A percentile compares a stretch with the other conserved stretches of the same genome.
These are phyloP conservation scores for Callitettix versicolor DNA, from an alignment of 1,140 invertebrate genomes.

Conservation along the genomic window DNA sequence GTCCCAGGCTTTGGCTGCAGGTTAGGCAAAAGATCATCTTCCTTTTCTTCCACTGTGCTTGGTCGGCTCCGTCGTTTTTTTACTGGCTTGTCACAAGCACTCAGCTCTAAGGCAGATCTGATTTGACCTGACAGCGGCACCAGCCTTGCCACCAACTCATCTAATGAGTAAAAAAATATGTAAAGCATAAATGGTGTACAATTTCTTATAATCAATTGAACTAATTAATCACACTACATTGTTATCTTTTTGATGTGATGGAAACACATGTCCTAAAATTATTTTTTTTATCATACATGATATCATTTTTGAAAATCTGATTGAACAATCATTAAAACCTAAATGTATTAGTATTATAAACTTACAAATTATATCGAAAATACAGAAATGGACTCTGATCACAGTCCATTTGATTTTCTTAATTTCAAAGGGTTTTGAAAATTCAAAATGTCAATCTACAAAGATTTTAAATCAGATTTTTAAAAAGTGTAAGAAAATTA, in stretches of 20 bases:
- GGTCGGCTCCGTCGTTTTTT: constrained; percentile 31
- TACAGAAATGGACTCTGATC: too few species aligned
- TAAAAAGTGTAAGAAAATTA: too few species aligned
- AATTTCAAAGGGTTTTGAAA: too few species aligned
- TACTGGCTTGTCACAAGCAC: constrained; percentile 13
- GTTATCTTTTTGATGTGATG: neutral
- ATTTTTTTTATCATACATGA: too few species aligned
- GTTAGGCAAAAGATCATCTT: constrained; percentile 67
- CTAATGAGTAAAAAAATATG: constrained; percentile 31
- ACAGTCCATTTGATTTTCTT: too few species aligned
- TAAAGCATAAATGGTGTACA: neutral
- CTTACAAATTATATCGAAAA: too few species aligned
- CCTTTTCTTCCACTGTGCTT: constrained; percentile 44
- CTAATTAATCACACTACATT: neutral
- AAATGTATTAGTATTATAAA: too few species aligned
- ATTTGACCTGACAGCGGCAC: constrained; percentile 50
- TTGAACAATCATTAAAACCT: too few species aligned
- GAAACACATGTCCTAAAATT: too few species aligned
- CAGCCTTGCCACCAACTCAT: constrained; percentile 38
- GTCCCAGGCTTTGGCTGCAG: constrained; percentile 69
- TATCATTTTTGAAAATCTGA: too few species aligned
- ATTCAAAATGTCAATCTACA: too few species aligned
- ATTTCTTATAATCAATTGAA: neutral
- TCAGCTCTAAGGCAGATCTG: constrained; percentile 52
- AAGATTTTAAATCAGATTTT: too few species aligned